Evolutionary conservation across 2,797 vertebrate genomes (phyloP), one percentile per base, ranked within the genome.

Genomic region (Eulemur mongoz): DNA sequence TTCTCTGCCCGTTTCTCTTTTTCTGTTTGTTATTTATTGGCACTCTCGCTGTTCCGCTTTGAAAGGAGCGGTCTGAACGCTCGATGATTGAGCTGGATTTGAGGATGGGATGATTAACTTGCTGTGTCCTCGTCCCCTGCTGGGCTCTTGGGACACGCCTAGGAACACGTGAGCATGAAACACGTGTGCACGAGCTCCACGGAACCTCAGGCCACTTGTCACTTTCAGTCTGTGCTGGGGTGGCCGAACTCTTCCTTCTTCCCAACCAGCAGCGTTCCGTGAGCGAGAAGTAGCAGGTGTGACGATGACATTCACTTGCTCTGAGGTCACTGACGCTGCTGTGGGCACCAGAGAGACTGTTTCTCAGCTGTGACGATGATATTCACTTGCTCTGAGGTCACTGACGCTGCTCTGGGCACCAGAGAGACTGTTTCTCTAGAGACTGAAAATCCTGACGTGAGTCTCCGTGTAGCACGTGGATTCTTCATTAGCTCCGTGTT

Each of bases 1-100:
- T 50, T 72, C 83, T 43, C 43, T 1, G 35, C 50, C 27, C 22
- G 30, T n/a, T 78, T 11, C 8, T 27, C 48, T 67, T 27, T 27
- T 35, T 2, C 25, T 13, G 0, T 67, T 35, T 52, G 13, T 61
- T 54, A 35, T 38, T 69, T 79, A 5, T 89, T 14, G 32, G 59
- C 4, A 9, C 54, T 63, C 72, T 81, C 32, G 14, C 69, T 40
- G 80, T n/a, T 95, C 92, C 65, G 54, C 87, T 94, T 50, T 82
- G 95, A 96, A 88, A 96, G 80, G 90, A 90, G 69, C 14, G 1
- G 7, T 86, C 86, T 40, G 50, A 43, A 89, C 91, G 0, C 23
- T 63, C n/a, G 40, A 4, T 4, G 27, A 25, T 6, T 3, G 76
- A 86, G 83, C 88, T 5, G 73, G 50, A 61, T 89, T 95, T 40